Conservation (phyloP, 2,113 vertebrate species). For the Gopherus flavomarginatus region DNA sequence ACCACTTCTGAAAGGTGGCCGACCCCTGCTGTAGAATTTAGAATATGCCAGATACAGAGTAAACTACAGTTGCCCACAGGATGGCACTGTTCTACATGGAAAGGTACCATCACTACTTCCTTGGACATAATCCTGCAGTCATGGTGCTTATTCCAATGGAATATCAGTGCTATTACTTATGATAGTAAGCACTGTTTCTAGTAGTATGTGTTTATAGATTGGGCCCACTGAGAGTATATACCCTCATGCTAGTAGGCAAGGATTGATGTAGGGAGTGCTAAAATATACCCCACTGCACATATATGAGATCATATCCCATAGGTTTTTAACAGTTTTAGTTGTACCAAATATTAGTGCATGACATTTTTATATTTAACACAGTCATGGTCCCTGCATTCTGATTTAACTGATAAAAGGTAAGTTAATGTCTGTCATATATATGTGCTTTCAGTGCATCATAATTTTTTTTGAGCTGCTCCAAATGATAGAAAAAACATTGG, state of each 20-base stretch:
- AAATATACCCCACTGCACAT: not conserved
- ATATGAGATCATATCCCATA: not conserved
- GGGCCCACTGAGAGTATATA: not conserved
- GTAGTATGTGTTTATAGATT: not conserved
- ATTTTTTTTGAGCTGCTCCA: not conserved
- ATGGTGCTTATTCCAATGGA: not conserved
- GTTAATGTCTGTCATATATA: not conserved
- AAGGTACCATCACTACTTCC: not conserved
- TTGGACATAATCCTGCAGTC: not conserved
- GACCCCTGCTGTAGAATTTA: too few relatives aligned
- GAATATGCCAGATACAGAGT: not conserved
- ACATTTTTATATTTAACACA: not conserved
- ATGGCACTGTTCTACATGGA: constrained; percentile 65
- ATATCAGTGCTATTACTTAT: not conserved
- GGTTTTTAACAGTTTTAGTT: not conserved
- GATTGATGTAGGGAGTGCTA: not conserved
- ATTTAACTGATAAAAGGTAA: not conserved
- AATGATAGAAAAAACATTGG: not conserved
- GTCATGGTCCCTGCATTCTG: not conserved
- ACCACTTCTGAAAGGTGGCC: too few relatives aligned
- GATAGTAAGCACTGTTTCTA: not conserved
- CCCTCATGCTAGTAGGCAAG: not conserved
- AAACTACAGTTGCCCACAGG: constrained; percentile 51
- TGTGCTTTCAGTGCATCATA: not conserved
- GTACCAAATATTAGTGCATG: not conserved